phyloP scores from a whole-genome alignment of 2,888 invertebrate genomes.

The Synanthedon formicaeformis region DNA sequence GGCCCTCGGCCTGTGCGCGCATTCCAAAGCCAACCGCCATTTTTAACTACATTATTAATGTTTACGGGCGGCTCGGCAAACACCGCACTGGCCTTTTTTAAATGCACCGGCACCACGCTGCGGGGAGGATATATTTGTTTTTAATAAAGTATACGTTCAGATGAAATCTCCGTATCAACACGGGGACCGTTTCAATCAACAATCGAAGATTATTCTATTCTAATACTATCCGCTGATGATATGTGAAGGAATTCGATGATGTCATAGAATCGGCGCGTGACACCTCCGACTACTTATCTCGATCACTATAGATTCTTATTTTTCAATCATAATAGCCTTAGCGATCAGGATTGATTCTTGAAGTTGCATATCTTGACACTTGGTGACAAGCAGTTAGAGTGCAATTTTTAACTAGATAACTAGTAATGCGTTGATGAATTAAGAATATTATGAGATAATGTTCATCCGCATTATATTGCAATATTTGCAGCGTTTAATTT shows the following conservation, averaged over 20 bases:
- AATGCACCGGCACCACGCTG: slow-evolving; percentile 28
- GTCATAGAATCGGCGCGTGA: neutral
- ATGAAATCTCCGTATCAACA: slow-evolving; percentile 21
- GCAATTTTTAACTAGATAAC: no score
- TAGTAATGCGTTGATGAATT: no score
- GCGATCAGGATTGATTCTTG: neutral
- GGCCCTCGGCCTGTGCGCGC: slow-evolving; percentile 32
- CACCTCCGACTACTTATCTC: neutral
- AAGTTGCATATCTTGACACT: no score
- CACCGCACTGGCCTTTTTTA: slow-evolving; percentile 36
- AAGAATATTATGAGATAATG: no score
- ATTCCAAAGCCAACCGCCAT: slow-evolving; percentile 57
- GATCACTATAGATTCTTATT: neutral
- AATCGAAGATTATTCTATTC: neutral
- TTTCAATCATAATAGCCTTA: neutral
- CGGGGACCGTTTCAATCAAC: slow-evolving; percentile 3
- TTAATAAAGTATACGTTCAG: slow-evolving; percentile 42
- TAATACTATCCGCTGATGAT: no score
- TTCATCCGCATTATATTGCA: no score
- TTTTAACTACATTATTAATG: slow-evolving; percentile 68
- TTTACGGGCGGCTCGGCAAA: slow-evolving; percentile 44
- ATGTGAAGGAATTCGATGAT: neutral
- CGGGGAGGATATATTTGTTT: slow-evolving; percentile 49
- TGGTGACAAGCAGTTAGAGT: no score
- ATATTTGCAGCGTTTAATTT: no score